Base-by-base conservation (phyloP, 2,113 vertebrate genomes). In the Potamarius usumacintae region DNA sequence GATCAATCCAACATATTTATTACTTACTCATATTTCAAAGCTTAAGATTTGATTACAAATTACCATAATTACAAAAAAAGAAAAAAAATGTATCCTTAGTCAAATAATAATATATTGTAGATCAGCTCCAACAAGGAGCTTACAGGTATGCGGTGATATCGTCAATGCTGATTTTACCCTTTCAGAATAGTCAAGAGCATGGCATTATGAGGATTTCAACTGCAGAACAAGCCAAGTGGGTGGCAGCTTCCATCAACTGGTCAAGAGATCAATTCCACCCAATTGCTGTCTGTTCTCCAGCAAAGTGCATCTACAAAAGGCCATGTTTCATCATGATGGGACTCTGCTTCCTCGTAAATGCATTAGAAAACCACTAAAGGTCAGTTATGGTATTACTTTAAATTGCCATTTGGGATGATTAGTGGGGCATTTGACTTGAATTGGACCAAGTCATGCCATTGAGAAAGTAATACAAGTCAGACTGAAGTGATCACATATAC, bases 231-330 rank as follows among this genome's bases (percentile, higher is more conserved):
- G 27, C 7, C 12, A 42, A 85, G 3, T 48, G 55, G 34, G 30
- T 58, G 30, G 53, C 30, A 42, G 67, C 60, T 85, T 76, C 83
- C 83, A 85, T 50, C 69, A 60, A 57, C 69, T 10, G 30, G 1
- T 48, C 83, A 55, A 58, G 67, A 7, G 30, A 85, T 69, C 20
- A 14, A 85, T 74, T 55, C 60, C 17, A 22, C 20, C 22, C 69
- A 48, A 12, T 58, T 74, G 6, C 53, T 48, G 27, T 58, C 53
- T 74, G 53, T 42, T 53, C 17, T 53, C n/a, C 50, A 57, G 27
- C 52, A 84, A 72, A 84, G 52, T 14, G 52, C 27, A 57, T 72
- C 67, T 55, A 30, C 48, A 84, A n/a, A 69, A 69, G n/a, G 15
- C 63, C 55, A 17, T 8, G 10, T 62, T 48, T 48, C 57, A 25